Evolutionary conservation across 2,113 vertebrate species (phyloP).

Genomic region (Garra rufa): DNA sequence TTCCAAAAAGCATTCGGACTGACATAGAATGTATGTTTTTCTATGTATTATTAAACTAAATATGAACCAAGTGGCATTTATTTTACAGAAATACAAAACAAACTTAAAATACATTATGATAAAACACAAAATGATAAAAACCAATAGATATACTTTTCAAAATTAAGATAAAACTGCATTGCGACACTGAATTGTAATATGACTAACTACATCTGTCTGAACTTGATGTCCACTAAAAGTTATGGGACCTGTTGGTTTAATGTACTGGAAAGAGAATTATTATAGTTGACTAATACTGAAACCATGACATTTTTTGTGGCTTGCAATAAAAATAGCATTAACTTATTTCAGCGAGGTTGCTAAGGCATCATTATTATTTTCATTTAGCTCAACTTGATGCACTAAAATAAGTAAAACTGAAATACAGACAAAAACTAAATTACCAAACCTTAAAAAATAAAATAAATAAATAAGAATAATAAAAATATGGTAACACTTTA

Average conservation of each 20-base stretch:
- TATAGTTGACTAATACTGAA: not conserved
- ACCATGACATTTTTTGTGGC: not conserved
- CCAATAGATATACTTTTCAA: not conserved
- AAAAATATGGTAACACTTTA: too few relatives aligned
- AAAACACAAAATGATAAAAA: not conserved
- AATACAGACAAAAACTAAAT: too few relatives aligned
- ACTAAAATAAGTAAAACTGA: too few relatives aligned
- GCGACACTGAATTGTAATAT: not conserved
- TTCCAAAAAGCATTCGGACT: not conserved
- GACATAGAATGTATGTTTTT: not conserved
- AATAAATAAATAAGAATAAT: too few relatives aligned
- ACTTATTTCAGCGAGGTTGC: too few relatives aligned
- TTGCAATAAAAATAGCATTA: too few relatives aligned
- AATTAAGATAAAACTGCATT: not conserved
- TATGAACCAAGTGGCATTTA: not conserved
- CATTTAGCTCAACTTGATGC: too few relatives aligned
- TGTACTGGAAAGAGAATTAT: not conserved
- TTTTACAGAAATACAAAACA: not conserved
- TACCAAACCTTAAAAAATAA: too few relatives aligned
- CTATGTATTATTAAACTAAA: not conserved
- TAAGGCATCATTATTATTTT: too few relatives aligned
- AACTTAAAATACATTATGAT: too few relatives aligned
- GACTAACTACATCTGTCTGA: not conserved
- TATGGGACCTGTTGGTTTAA: not conserved
- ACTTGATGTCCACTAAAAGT: not conserved